Percentiles rank a stretch among this genome's conserved stretches.
Evolutionary conservation across 2,113 vertebrate genomes (phyloP).

Genomic region (Suncus etruscus): DNA sequence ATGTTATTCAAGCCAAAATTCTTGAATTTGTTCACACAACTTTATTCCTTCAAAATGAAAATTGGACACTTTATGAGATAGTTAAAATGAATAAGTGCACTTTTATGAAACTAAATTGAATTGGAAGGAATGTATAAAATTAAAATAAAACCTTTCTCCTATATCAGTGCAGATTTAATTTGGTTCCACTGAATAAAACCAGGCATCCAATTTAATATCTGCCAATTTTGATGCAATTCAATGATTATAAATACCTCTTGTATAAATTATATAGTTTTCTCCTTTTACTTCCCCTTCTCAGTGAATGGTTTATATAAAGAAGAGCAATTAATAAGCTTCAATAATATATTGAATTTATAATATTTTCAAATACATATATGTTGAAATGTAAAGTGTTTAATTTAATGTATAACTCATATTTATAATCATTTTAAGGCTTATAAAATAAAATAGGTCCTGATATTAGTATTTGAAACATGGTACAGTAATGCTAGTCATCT

Average conservation of each 20-base stretch:
- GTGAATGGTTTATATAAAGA: background rate
- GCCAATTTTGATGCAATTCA: background rate
- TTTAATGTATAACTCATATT: background rate
- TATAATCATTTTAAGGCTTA: background rate
- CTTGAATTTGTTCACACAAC: conserved; percentile 56
- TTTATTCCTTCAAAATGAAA: conserved; percentile 48
- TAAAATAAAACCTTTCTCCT: conserved; percentile 57
- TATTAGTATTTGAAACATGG: conserved; percentile 19
- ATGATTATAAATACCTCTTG: conserved; percentile 12
- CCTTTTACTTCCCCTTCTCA: background rate
- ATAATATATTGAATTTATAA: conserved; percentile 38
- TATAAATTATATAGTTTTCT: background rate
- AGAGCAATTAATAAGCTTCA: conserved; percentile 31
- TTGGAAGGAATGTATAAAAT: conserved; percentile 61
- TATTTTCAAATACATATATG: conserved; percentile 41
- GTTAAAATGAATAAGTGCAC: conserved; percentile 51
- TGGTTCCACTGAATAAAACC: conserved; percentile 32
- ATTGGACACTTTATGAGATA: conserved; percentile 38
- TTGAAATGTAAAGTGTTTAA: background rate
- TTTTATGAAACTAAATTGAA: conserved; percentile 56
- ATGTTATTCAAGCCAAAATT: background rate
- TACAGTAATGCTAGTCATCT: background rate
- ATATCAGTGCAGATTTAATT: conserved; percentile 59
- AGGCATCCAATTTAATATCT: conserved; percentile 49
- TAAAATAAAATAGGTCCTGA: conserved; percentile 7